Evolutionary conservation across 2,113 vertebrate genomes (phyloP).

Genomic region (Ameiurus melas): DNA sequence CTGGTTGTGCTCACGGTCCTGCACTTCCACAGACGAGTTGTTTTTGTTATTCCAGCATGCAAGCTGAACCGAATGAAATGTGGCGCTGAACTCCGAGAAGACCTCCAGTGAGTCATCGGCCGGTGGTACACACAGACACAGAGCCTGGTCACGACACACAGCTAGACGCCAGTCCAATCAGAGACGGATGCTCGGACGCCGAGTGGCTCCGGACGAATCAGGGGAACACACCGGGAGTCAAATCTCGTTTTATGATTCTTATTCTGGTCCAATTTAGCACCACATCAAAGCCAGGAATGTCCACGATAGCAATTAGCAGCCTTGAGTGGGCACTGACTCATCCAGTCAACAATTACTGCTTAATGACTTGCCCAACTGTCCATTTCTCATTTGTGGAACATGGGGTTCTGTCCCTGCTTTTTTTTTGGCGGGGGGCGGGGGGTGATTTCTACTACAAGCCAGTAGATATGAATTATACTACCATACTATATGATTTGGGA

Average conservation of each 20-base stretch:
- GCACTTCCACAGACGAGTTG: constrained; percentile 3
- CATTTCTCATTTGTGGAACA: background rate
- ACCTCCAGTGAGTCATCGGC: constrained; percentile 20
- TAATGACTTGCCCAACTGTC: constrained; percentile 5
- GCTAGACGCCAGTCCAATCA: constrained; percentile 3
- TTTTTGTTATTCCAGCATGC: constrained; percentile 20
- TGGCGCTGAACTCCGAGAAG: constrained; percentile 13
- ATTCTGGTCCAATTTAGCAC: background rate
- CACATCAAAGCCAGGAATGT: constrained; percentile 11
- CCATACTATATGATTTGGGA: background rate
- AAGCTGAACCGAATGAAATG: background rate
- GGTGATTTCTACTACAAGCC: background rate
- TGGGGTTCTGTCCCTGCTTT: background rate
- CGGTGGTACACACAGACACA: background rate
- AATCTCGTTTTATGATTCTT: constrained; percentile 12
- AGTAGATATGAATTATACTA: background rate
- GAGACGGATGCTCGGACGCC: background rate
- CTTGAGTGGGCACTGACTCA: constrained; percentile 31
- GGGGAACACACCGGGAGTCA: background rate
- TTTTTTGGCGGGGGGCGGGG: no score
- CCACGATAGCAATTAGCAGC: background rate
- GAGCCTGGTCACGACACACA: background rate
- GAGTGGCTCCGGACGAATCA: background rate
- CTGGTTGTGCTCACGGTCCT: constrained; percentile 9
- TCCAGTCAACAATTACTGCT: constrained; percentile 28